Percentiles rank a stretch among this genome's conserved stretches.
phyloP scores from a whole-genome alignment of 2,113 vertebrate species.

The Pterophyllum scalare region DNA sequence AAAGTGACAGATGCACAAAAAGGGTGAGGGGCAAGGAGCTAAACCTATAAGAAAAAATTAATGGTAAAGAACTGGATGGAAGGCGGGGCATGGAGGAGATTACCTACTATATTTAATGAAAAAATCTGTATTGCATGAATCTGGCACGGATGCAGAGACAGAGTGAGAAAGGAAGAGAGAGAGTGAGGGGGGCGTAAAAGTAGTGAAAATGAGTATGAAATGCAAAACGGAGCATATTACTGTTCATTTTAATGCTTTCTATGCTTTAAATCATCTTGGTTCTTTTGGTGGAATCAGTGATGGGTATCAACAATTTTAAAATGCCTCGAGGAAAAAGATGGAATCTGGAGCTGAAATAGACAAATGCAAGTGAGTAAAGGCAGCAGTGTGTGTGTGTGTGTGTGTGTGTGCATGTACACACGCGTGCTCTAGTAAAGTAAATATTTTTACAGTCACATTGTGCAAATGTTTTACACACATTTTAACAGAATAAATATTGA shows the following conservation, averaged over 20 bases:
- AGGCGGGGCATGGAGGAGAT: slow-evolving; percentile 54
- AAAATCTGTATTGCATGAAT: slow-evolving; percentile 74
- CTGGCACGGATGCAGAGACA: slow-evolving; percentile 35
- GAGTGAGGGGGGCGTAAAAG: slow-evolving; percentile 7
- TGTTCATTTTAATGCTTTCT: neutral
- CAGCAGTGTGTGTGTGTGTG: neutral
- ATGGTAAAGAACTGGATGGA: neutral
- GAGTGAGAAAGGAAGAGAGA: neutral
- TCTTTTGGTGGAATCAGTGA: neutral
- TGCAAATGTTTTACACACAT: too few relatives aligned
- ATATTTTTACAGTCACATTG: too few relatives aligned
- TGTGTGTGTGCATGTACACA: neutral
- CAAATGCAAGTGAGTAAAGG: slow-evolving; percentile 24
- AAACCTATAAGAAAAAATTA: slow-evolving; percentile 9
- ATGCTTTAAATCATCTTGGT: neutral
- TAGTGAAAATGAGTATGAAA: neutral
- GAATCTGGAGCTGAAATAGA: slow-evolving; percentile 29
- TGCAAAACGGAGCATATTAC: neutral
- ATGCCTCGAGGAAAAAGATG: neutral
- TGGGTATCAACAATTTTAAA: neutral
- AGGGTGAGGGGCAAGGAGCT: neutral
- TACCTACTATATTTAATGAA: slow-evolving; percentile 73
- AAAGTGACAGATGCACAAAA: neutral
- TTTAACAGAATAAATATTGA: neutral
- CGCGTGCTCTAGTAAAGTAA: too few relatives aligned